These are phyloP conservation scores for Corythaixoides concolor DNA, from an alignment of 2,113 vertebrate genomes.

Conservation along the genomic window DNA sequence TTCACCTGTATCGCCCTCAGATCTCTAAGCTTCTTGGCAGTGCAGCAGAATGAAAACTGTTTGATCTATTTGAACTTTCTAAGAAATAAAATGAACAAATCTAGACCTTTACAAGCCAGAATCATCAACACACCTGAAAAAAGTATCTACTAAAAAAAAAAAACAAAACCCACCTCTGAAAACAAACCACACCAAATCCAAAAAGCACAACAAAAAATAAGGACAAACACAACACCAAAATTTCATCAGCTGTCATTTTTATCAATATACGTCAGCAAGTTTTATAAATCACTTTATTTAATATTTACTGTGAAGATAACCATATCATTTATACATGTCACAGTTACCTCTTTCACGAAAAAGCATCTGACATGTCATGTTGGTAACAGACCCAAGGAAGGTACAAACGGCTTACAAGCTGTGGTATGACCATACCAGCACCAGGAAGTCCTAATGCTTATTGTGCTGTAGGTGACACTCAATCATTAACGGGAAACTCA, in stretches of 20 bases:
- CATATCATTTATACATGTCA: background rate
- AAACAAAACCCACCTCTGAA: background rate
- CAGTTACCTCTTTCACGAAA: background rate
- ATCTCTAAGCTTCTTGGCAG: background rate
- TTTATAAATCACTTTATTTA: background rate
- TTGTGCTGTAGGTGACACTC: background rate
- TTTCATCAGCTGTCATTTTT: background rate
- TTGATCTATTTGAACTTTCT: background rate
- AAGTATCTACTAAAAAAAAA: background rate
- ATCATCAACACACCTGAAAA: background rate
- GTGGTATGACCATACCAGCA: background rate
- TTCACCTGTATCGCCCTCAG: background rate
- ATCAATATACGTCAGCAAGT: background rate
- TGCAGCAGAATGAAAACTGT: background rate
- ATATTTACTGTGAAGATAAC: background rate
- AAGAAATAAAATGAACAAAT: background rate
- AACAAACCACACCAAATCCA: background rate
- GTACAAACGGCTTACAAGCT: background rate
- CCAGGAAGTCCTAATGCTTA: background rate
- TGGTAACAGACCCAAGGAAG: background rate
- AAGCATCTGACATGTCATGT: background rate
- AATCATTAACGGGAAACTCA: background rate
- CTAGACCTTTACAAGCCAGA: background rate
- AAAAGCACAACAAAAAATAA: background rate
- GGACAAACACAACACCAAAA: background rate